These are phyloP conservation scores for Agrotis ipsilon DNA, from an alignment of 2,888 invertebrate species.

Conservation along the genomic window DNA sequence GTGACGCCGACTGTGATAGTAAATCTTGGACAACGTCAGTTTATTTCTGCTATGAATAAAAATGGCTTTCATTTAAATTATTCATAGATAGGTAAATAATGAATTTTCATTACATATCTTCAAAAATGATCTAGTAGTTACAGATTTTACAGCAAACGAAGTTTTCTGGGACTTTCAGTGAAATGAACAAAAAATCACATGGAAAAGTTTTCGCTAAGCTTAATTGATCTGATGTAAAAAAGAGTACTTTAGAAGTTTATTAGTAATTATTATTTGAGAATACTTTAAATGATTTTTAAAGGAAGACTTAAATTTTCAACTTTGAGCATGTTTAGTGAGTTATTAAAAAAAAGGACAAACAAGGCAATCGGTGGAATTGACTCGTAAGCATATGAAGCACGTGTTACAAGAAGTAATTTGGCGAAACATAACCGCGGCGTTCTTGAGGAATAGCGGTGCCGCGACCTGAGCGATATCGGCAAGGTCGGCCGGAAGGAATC, in stretches of 20 bases:
- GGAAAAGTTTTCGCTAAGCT: constrained; percentile 1
- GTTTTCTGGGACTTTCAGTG: constrained; percentile 7
- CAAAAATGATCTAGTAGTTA: constrained; percentile 21
- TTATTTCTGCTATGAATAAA: constrained; percentile 3
- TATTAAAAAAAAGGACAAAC: no score
- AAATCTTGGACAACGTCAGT: constrained; percentile 1
- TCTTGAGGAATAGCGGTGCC: constrained; percentile 54
- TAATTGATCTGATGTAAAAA: constrained; percentile 4
- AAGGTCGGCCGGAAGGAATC: constrained; percentile 87
- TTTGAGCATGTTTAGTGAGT: neutral
- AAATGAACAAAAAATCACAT: constrained; percentile 3
- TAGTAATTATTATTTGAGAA: neutral
- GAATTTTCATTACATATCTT: constrained; percentile 11
- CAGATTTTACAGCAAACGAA: constrained; percentile 15
- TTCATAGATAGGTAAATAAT: neutral
- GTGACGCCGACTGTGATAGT: constrained; percentile 2
- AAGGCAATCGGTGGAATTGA: neutral
- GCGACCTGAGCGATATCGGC: constrained; percentile 74
- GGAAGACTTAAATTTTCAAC: neutral
- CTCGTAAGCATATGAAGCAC: constrained; percentile 8
- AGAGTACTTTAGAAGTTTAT: neutral
- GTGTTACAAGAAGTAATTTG: constrained; percentile 27
- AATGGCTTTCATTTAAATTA: neutral
- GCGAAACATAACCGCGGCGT: constrained; percentile 35
- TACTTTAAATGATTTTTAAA: neutral